phyloP scores from a whole-genome alignment of 2,888 invertebrate genomes.

The Protophormia terraenovae region DNA sequence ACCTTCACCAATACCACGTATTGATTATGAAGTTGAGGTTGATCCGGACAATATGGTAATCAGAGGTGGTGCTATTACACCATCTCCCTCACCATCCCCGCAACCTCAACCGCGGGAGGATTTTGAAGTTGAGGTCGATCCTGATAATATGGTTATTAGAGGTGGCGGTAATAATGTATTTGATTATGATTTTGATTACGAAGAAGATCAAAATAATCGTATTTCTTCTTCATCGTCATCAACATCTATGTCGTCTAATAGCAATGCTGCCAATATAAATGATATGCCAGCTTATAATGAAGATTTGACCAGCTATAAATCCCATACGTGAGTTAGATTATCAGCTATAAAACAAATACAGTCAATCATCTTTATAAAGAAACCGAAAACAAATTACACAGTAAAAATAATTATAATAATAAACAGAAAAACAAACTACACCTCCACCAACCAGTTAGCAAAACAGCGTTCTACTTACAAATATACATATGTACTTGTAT shows the following conservation, averaged over 20 bases:
- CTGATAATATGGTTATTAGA: conserved; percentile 78
- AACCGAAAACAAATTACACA: conserved; percentile 31
- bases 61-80: conserved; percentile 72
- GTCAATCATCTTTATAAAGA: conserved; percentile 38
- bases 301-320: conserved; percentile 78
- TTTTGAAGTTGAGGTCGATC: conserved; percentile 77
- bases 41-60: conserved; percentile 80
- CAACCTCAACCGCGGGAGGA: conserved; percentile 69
- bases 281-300: conserved; percentile 72
- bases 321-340: conserved; percentile 80
- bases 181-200: conserved; percentile 54
- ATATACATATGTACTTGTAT: conserved; percentile 24
- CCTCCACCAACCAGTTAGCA: not conserved
- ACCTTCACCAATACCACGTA: conserved; percentile 78
- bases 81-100: conserved; percentile 69
- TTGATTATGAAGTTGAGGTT: conserved; percentile 79
- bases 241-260: conserved; percentile 75
- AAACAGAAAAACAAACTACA: conserved; percentile 14
- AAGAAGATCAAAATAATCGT: conserved; percentile 45
- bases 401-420: no score
- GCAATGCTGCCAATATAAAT: conserved; percentile 60
- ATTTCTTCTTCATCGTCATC: conserved; percentile 62
- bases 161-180: conserved; percentile 70
- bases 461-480: conserved; percentile 26
- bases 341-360: conserved; percentile 51